Evolutionary conservation across 2,888 invertebrate genomes (phyloP), one percentile per base, ranked within the genome.

Genomic region (Watsonalla binaria): DNA sequence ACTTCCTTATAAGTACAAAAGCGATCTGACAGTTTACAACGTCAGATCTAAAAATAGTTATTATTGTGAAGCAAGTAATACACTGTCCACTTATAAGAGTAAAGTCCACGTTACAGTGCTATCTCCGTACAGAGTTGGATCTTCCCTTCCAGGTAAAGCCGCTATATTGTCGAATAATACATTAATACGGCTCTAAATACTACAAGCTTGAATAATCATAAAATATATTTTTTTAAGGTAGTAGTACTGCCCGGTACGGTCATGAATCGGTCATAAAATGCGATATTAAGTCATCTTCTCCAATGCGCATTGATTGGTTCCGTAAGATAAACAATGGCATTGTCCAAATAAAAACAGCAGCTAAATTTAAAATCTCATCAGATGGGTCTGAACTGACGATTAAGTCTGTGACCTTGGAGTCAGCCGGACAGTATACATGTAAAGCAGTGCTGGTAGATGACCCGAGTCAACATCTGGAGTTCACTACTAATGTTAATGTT

Each of bases 221-320:
- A 24, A 24, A 46, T 6, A 24, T 35, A 5, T 45, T 5, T 46
- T 5, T 0, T 42, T 11, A 7, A 11, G 8, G 4, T 42, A 5
- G 11, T 9, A 37, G 37, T 37, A 37, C 37, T 11, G 42, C 63
- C 2, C 0, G 5, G 5, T 69, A 65, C 39, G 63, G 61, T 5
- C 45, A 14, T 13, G 51, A 52, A 15, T 56, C 55, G 6, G 57
- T 34, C 4, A 51, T 69, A 34, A 45, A 24, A 33, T 69, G 69
- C n/a, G 59, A 63, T 6, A 54, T 72, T n/a, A 58, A 14, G 48
- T 62, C 72, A 5, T 5, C 37, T 6, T 46, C 58, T 33, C 65
- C 61, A 1, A 65, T 67, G 49, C 45, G 57, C 5, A 72, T 69
- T 13, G 46, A 34, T 39, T 69, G 69, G 69, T 53, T 42, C 37